These are phyloP conservation scores for Noctilio leporinus DNA, from an alignment of 2,113 vertebrate genomes.

Conservation along the genomic window DNA sequence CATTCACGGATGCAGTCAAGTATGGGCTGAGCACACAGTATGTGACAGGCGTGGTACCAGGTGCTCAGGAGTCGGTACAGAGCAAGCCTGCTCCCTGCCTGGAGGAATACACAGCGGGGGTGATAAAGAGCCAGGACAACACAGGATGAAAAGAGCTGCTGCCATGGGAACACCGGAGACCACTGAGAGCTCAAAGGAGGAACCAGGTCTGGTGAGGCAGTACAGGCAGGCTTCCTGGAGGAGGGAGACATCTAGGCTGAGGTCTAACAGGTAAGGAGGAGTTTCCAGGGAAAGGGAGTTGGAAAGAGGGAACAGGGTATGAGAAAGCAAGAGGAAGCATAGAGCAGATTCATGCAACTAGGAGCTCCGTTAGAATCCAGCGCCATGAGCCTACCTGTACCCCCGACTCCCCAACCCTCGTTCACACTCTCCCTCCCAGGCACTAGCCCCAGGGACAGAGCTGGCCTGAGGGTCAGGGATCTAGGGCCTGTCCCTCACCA, in stretches of 20 bases:
- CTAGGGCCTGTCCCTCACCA: conserved; percentile 54
- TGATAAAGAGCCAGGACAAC: too few species aligned
- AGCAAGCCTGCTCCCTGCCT: background rate
- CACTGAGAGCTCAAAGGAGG: background rate
- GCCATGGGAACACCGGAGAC: background rate
- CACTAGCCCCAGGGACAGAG: background rate
- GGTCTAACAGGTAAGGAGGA: background rate
- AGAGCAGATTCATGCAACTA: rapidly evolving
- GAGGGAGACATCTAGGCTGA: background rate
- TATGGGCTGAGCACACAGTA: background rate
- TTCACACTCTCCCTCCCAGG: background rate
- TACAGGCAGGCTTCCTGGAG: background rate
- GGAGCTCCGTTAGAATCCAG: background rate
- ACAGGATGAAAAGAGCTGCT: background rate
- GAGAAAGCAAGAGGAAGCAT: background rate
- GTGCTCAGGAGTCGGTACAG: background rate
- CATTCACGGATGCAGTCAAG: background rate
- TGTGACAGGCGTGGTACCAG: background rate
- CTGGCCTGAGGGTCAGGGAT: background rate
- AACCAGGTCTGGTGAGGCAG: background rate
- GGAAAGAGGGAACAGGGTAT: background rate
- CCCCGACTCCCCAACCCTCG: background rate
- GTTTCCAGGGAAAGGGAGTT: background rate
- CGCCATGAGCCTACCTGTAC: background rate
- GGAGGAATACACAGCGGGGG: background rate